Conservation (phyloP, 2,797 vertebrate genomes). For the Gambelia wislizenii region DNA sequence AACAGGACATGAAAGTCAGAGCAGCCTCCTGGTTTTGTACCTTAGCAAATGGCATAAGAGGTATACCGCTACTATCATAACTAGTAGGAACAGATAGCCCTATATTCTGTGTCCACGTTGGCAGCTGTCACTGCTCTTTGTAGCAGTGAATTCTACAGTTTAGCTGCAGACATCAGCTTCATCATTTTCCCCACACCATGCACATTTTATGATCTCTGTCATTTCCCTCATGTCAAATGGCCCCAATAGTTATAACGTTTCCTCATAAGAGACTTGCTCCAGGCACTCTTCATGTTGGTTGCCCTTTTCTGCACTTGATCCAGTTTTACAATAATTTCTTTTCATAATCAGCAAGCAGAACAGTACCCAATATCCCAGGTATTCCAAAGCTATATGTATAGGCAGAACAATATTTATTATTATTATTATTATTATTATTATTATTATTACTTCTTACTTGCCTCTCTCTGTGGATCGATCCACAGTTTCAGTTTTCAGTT, state of each 20-base stretch:
- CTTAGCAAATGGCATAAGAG: neutral
- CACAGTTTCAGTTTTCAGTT: no score
- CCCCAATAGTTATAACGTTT: neutral
- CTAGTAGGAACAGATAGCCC: neutral
- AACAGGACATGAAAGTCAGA: neutral
- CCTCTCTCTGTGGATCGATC: no score
- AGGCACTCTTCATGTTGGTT: neutral
- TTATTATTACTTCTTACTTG: no score
- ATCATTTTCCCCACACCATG: neutral
- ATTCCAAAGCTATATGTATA: no score
- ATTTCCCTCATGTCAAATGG: neutral
- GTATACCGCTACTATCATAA: neutral
- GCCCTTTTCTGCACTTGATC: neutral
- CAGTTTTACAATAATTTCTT: neutral
- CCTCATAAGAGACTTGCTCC: neutral
- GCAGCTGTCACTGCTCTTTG: no score
- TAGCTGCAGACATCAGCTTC: neutral
- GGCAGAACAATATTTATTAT: no score
- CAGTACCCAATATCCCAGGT: neutral
- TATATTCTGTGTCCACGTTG: no score
- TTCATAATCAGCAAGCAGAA: neutral
- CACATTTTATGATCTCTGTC: neutral
- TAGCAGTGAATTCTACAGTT: no score
- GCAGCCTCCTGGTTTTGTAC: neutral
- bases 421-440: no score